phyloP scores from a whole-genome alignment of 2,113 vertebrate species.

The Mohoua ochrocephala region DNA sequence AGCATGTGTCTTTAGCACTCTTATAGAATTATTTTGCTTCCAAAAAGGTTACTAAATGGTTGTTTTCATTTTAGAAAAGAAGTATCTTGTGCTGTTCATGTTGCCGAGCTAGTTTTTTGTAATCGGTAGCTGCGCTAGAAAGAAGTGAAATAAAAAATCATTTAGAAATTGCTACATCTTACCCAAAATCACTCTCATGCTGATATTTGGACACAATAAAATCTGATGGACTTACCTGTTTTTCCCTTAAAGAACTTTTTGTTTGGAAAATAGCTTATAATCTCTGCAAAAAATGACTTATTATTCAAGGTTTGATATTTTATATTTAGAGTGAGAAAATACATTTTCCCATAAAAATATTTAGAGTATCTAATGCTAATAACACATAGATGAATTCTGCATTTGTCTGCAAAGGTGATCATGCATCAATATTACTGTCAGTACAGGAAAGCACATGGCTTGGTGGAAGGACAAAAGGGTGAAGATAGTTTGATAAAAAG shows the following conservation, averaged over 20 bases:
- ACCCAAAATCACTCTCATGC: neutral
- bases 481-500: neutral
- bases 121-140: neutral
- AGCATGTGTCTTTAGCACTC: neutral
- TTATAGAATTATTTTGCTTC: neutral
- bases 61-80: neutral
- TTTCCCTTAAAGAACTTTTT: neutral
- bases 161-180: neutral
- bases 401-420: neutral
- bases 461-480: neutral
- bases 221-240: neutral
- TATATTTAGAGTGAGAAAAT: neutral
- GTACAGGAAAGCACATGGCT: neutral
- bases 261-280: neutral
- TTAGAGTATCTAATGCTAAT: neutral
- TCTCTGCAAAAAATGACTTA: neutral
- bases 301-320: neutral
- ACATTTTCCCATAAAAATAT: neutral
- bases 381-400: neutral
- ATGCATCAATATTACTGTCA: rapidly evolving
- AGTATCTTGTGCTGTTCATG: neutral
- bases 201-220: neutral
- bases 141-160: neutral
- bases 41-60: neutral
- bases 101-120: neutral